These are phyloP conservation scores for Henricia sp. DNA, from an alignment of 53 echinoderm and acorn worm species.

Conservation along the genomic window DNA sequence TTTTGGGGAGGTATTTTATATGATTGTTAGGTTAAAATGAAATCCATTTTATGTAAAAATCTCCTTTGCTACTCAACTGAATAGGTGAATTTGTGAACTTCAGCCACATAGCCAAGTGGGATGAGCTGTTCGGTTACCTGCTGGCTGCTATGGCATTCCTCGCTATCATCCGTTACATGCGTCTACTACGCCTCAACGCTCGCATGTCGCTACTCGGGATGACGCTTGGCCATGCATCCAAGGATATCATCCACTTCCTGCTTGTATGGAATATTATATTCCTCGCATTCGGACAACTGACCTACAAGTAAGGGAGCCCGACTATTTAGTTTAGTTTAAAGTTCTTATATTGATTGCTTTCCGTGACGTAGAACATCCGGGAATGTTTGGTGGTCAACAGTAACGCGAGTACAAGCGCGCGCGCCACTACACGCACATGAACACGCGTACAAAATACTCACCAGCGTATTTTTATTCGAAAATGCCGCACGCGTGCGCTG, in stretches of 20 bases:
- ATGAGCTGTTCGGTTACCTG: slow-evolving; percentile 75
- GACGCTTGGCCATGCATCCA: slow-evolving; percentile 61
- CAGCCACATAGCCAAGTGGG: slow-evolving; percentile 86
- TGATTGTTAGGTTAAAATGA: not conserved
- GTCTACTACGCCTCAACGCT: slow-evolving; percentile 73
- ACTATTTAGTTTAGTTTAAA: no score
- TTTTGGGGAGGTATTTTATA: no score
- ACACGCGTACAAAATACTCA: no score
- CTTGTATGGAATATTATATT: slow-evolving; percentile 73
- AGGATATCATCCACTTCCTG: slow-evolving; percentile 71
- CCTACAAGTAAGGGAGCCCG: no score
- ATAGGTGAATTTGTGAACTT: slow-evolving; percentile 78
- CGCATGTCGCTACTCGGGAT: slow-evolving; percentile 70
- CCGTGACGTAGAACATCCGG: no score
- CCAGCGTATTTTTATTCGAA: no score
- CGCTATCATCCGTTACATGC: slow-evolving; percentile 75
- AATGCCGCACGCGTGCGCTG: no score
- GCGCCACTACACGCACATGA: no score
- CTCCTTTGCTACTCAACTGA: not conserved
- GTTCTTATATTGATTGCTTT: no score
- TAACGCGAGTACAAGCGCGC: no score
- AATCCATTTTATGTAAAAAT: not conserved
- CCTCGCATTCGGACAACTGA: slow-evolving; percentile 67
- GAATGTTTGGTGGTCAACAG: no score
- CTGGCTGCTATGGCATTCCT: slow-evolving; percentile 66